These are phyloP conservation scores for Pilophorus perplexus DNA, from an alignment of 2,888 invertebrate genomes.

Conservation along the genomic window DNA sequence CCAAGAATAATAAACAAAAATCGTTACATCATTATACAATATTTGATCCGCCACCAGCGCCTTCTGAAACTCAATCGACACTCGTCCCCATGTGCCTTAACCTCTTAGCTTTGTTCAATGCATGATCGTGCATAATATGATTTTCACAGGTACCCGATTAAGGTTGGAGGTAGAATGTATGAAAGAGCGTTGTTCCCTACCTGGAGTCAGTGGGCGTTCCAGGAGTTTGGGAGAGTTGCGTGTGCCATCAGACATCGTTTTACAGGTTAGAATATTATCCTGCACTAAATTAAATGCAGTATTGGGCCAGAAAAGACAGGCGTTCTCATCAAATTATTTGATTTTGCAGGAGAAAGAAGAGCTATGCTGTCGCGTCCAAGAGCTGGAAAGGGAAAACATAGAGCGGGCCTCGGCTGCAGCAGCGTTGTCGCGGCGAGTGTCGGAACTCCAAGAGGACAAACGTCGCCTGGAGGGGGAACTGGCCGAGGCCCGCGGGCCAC, in stretches of 20 bases:
- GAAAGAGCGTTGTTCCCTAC: slow-evolving; percentile 35
- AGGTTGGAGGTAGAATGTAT: slow-evolving; percentile 59
- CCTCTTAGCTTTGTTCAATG: too few relatives aligned
- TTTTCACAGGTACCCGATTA: slow-evolving; percentile 56
- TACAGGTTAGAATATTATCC: slow-evolving; percentile 31
- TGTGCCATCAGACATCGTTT: slow-evolving; percentile 34
- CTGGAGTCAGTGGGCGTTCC: slow-evolving; percentile 33
- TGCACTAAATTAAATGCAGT: too few relatives aligned
- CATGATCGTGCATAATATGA: too few relatives aligned
- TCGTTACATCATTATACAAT: too few relatives aligned
- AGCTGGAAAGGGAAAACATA: slow-evolving; percentile 72
- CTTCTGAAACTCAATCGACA: too few relatives aligned
- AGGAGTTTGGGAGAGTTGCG: slow-evolving; percentile 36
- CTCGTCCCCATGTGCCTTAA: too few relatives aligned
- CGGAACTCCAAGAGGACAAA: slow-evolving; percentile 59
- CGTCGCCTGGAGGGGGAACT: slow-evolving; percentile 63
- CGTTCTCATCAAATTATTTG: neutral
- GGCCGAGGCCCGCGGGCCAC: slow-evolving; percentile 49
- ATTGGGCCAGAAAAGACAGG: neutral
- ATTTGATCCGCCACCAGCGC: too few relatives aligned
- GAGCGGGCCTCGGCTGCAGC: slow-evolving; percentile 65
- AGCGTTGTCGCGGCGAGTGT: slow-evolving; percentile 64
- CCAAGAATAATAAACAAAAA: too few relatives aligned
- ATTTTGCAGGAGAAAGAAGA: slow-evolving; percentile 66
- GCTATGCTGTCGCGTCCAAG: slow-evolving; percentile 69